These are phyloP conservation scores for Oxyura jamaicensis DNA, from an alignment of 2,113 vertebrate genomes.

Conservation along the genomic window DNA sequence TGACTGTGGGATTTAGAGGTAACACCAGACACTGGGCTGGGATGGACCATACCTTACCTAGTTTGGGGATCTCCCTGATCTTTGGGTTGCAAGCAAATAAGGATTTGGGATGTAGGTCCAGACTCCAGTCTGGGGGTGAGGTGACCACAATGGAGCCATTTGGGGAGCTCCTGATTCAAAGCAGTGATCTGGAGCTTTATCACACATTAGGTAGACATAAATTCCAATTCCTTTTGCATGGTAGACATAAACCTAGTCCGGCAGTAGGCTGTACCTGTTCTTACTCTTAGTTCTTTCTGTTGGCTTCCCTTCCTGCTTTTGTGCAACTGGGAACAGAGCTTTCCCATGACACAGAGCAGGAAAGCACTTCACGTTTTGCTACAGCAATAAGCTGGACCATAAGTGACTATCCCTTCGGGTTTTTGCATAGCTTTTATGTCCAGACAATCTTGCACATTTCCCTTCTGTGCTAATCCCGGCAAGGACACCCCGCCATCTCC, in stretches of 20 bases:
- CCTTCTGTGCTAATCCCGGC: background rate
- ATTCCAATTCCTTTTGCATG: background rate
- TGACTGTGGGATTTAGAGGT: rapidly evolving
- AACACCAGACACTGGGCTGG: rapidly evolving
- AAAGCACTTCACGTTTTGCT: background rate
- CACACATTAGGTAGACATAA: rapidly evolving
- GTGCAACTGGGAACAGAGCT: background rate
- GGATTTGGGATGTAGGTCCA: background rate
- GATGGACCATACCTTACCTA: background rate
- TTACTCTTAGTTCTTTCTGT: background rate
- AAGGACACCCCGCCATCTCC: background rate
- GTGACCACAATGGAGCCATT: rapidly evolving
- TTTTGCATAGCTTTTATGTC: background rate
- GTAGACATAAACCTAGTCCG: background rate
- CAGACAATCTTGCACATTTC: background rate
- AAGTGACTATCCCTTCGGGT: background rate
- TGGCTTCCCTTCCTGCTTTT: background rate
- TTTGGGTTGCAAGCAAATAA: background rate
- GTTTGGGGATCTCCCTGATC: background rate
- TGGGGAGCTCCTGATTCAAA: background rate
- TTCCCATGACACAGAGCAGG: background rate
- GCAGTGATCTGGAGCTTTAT: background rate
- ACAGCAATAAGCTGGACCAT: background rate
- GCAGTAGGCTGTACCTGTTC: background rate
- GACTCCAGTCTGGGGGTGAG: background rate